Percentiles rank a stretch among this genome's conserved stretches.
Evolutionary conservation across 2,888 invertebrate genomes (phyloP).

Genomic region (Podotricha telesiphe): DNA sequence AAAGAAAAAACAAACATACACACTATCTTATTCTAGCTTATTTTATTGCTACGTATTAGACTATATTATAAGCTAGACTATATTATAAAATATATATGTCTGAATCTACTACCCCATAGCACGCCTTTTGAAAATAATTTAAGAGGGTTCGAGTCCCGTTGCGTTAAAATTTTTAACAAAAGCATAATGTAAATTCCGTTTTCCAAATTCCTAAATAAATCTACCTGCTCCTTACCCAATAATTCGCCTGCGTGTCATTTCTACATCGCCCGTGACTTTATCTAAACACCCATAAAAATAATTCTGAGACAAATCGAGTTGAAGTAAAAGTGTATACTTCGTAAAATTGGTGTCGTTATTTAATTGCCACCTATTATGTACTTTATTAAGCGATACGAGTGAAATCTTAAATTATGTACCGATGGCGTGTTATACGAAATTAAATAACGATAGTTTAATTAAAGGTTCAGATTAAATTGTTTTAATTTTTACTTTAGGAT

Average conservation of each 20-base stretch:
- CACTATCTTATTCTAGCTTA: too few species aligned
- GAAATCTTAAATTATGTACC: conserved; percentile 22
- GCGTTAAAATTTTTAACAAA: too few species aligned
- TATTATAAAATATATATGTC: too few species aligned
- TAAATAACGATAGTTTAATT: conserved; percentile 12
- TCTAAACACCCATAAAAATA: conserved; percentile 17
- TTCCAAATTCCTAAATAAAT: conserved; percentile 5
- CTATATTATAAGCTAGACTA: too few species aligned
- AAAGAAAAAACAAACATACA: too few species aligned
- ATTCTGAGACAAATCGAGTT: conserved; percentile 15
- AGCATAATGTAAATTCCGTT: background rate
- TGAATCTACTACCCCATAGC: too few species aligned
- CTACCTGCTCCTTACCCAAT: conserved; percentile 16
- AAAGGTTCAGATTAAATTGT: background rate
- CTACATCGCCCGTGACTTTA: background rate
- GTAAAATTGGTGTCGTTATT: background rate
- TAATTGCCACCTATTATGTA: conserved; percentile 22
- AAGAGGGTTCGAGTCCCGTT: too few species aligned
- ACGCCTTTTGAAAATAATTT: too few species aligned
- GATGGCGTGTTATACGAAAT: conserved; percentile 32
- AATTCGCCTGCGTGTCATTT: background rate
- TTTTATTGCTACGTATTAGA: too few species aligned
- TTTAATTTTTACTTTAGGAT: background rate
- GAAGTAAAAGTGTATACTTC: background rate
- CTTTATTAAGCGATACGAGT: conserved; percentile 17